Conservation (phyloP, 2,797 vertebrate species). For the Mus spretus region DNA sequence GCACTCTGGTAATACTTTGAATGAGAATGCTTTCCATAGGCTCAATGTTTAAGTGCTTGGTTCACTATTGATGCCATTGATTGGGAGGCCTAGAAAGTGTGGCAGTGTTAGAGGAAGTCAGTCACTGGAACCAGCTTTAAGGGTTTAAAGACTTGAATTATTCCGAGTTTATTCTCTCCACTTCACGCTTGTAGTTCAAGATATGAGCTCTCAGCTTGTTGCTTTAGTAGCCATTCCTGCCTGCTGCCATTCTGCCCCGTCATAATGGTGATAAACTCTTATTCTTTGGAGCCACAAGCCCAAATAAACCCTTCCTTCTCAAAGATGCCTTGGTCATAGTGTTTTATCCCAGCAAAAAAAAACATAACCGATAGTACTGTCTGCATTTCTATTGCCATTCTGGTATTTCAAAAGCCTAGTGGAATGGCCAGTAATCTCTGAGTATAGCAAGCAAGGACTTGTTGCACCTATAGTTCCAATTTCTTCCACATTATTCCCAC, state of each 20-base stretch:
- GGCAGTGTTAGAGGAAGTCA: not conserved
- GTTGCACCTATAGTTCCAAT: not conserved
- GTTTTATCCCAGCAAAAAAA: not conserved
- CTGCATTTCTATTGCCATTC: not conserved
- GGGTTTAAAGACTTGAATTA: not conserved
- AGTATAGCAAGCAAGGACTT: not conserved
- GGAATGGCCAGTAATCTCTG: not conserved
- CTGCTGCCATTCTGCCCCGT: not conserved
- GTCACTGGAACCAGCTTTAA: not conserved
- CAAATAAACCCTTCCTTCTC: not conserved
- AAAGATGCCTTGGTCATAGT: not conserved
- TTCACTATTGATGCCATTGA: not conserved
- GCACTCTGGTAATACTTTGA: not conserved
- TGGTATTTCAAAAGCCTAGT: not conserved
- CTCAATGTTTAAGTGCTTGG: not conserved
- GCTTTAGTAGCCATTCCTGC: not conserved
- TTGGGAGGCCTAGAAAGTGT: not conserved
- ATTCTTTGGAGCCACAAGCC: not conserved
- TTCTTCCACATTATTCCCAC: not conserved
- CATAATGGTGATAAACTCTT: not conserved
- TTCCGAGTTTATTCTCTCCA: not conserved
- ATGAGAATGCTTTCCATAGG: not conserved
- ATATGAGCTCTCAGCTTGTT: slow-evolving; percentile 37
- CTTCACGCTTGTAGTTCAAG: not conserved
- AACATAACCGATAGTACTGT: not conserved